Evolutionary conservation across 2,113 vertebrate genomes (phyloP), one percentile per base, ranked within the genome.

Genomic region (Phylloscopus whistleri): DNA sequence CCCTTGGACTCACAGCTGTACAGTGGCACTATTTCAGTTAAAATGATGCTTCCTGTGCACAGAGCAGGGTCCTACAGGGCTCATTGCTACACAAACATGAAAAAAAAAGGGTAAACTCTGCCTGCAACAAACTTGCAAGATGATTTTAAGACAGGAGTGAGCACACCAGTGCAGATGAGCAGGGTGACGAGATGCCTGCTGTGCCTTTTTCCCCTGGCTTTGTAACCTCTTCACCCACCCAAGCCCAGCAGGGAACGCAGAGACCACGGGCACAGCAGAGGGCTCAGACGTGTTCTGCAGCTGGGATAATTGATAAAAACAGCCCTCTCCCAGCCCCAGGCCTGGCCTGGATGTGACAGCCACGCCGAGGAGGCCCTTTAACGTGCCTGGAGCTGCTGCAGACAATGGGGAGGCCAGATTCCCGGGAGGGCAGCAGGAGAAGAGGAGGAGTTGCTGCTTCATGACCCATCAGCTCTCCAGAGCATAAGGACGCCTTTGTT

Each of bases 401-500:
- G 92, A 94, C 92, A 92, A 88, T 64, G 79, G 84, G 74, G 67
- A 95, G 88, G 85, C 48, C 4, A 1, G 44, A 92, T 86, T 72
- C 60, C 73, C 1, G 4, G 28, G 49, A 84, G 73, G 56, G 94
- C 85, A 75, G 85, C 60, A 10, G 83, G 60, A 96, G 67, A 41
- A 83, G 92, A 95, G 93, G 93, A 93, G 87, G 94, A 94, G 85
- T 21, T 20, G 37, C 67, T 19, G 49, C 68, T 81, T 44, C 24
- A 5, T 0, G 12, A 77, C 77, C 89, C 53, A 7, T 62, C 96
- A 77, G 91, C 67, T 85, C 87, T 74, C 86, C 73, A 8, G 11
- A 90, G 90, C 79, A 91, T 95, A 96, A 96, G 93, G 93, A 81
- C 0, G 33, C 44, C 90, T 95, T 96, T 96, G 94, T 96, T 95